A percentile compares a stretch with the other conserved stretches of the same genome.
These are phyloP conservation scores for Eolophus roseicapilla DNA, from an alignment of 2,113 vertebrate genomes.

Conservation along the genomic window DNA sequence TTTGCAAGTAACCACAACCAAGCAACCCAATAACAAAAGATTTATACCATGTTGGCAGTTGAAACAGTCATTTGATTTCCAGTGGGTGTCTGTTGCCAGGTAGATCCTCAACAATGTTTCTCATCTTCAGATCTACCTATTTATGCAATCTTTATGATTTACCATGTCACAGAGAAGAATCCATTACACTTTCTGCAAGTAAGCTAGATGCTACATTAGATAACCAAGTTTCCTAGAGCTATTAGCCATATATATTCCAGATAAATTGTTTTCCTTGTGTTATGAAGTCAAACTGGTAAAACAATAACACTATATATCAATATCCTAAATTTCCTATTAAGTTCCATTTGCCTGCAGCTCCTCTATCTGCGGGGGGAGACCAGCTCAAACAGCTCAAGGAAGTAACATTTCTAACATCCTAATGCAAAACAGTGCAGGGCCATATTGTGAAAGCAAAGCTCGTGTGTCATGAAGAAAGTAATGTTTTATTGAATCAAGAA, in stretches of 20 bases:
- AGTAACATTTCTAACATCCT: background rate
- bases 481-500: background rate
- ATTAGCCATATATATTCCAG: background rate
- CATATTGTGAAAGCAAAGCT: background rate
- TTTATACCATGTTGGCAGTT: background rate
- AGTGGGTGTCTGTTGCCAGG: background rate
- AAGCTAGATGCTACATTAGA: background rate
- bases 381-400: background rate
- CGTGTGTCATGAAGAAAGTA: background rate
- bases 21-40: background rate
- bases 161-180: background rate
- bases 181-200: background rate
- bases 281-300: constrained; percentile 11
- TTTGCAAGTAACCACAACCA: background rate
- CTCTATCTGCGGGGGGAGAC: background rate
- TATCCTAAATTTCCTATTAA: background rate
- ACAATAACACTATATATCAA: background rate
- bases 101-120: background rate
- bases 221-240: background rate
- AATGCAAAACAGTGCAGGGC: background rate
- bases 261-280: background rate
- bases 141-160: background rate
- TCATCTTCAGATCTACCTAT: background rate
- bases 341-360: background rate
- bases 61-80: background rate